phyloP scores from a whole-genome alignment of 2,888 invertebrate genomes.

The Orthosia cruda region DNA sequence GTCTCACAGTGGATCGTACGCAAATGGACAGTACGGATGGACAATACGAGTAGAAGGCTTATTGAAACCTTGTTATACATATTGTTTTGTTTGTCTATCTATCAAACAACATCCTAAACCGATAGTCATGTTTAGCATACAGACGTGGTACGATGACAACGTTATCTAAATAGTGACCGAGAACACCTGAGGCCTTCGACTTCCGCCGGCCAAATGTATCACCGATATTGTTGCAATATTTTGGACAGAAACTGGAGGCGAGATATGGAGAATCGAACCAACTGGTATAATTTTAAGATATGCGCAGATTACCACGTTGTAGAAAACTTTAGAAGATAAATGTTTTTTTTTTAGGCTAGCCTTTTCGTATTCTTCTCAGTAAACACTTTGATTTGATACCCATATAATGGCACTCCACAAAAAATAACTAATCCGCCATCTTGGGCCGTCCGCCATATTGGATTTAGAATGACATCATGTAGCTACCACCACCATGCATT shows the following conservation, averaged over 20 bases:
- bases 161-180: conserved; percentile 5
- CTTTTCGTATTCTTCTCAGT: too few relatives aligned
- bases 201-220: conserved; percentile 1
- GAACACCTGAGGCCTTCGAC: conserved; percentile 15
- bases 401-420: too few relatives aligned
- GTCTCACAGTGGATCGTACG: not conserved
- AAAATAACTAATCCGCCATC: too few relatives aligned
- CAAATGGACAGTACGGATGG: not conserved
- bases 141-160: not conserved
- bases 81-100: conserved; percentile 6
- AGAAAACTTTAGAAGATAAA: too few relatives aligned
- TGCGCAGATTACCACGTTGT: not conserved
- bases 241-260: not conserved
- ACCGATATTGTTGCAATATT: conserved; percentile 11
- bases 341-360: too few relatives aligned
- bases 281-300: too few relatives aligned
- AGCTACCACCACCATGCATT: too few relatives aligned
- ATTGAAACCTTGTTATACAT: not conserved
- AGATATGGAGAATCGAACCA: not conserved
- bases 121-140: conserved; percentile 16
- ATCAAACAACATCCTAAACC: conserved; percentile 3
- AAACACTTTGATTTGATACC: too few relatives aligned
- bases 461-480: too few relatives aligned
- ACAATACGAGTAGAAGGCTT: not conserved
- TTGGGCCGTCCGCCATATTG: too few relatives aligned